Percentiles rank a stretch among this genome's conserved stretches.
These are phyloP conservation scores for Chloromyia formosa DNA, from an alignment of 2,888 invertebrate species.

Conservation along the genomic window DNA sequence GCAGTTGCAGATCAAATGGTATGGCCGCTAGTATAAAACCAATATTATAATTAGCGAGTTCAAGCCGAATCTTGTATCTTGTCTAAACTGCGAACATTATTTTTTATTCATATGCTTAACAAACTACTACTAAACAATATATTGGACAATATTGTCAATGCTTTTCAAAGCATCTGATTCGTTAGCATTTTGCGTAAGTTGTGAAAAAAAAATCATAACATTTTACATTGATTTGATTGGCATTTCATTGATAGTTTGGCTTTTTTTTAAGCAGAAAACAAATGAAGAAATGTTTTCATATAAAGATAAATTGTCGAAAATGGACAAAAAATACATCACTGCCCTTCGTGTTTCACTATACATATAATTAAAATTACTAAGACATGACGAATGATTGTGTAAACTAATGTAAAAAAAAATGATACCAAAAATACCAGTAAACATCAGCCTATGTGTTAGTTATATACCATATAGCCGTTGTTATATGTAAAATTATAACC, in stretches of 20 bases:
- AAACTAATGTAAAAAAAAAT: slow-evolving; percentile 21
- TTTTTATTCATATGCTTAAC: too few species aligned
- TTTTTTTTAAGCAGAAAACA: not conserved
- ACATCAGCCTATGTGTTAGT: slow-evolving; percentile 31
- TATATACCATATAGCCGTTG: slow-evolving; percentile 36
- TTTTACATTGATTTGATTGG: too few species aligned
- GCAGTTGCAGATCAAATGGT: too few species aligned
- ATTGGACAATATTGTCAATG: too few species aligned
- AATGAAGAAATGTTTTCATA: not conserved
- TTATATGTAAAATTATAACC: slow-evolving; percentile 8
- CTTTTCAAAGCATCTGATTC: too few species aligned
- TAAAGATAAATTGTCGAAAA: not conserved
- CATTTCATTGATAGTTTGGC: not conserved
- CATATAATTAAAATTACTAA: slow-evolving; percentile 35
- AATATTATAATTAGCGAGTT: too few species aligned
- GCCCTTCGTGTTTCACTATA: slow-evolving; percentile 52
- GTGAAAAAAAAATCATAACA: too few species aligned
- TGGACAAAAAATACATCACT: slow-evolving; percentile 48
- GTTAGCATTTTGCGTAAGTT: too few species aligned
- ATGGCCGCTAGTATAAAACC: too few species aligned
- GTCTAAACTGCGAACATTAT: too few species aligned
- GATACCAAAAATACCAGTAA: slow-evolving; percentile 16
- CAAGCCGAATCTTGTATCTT: too few species aligned
- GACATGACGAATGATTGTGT: slow-evolving; percentile 16
- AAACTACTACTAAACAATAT: too few species aligned